Evolutionary conservation across 1,140 invertebrate genomes (phyloP), one percentile per base, ranked within the genome.

Genomic region (Drosophila baimaii): DNA sequence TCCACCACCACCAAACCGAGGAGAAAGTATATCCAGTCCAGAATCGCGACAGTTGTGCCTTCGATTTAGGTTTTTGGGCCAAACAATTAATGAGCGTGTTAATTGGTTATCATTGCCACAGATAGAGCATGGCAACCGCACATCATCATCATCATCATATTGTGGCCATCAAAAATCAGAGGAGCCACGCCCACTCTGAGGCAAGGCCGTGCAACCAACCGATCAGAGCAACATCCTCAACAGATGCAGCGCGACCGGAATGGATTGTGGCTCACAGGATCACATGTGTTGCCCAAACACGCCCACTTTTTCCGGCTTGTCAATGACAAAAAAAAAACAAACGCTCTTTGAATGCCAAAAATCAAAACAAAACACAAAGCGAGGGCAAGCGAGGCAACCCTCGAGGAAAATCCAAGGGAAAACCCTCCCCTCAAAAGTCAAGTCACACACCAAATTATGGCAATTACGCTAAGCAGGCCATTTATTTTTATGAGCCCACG

Each of bases 401-500:
- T 54, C 19, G 49, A 35, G 51, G 51, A 35, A 54, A 54, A 54
- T 54, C 31, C 51, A 35, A 23, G 51, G 51, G 51, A 54, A 54
- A 54, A 54, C 21, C 49, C 47, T 49, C 43, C 52, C 39, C 63
- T 49, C 46, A 70, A 77, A 69, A 79, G 76, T 79, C 83, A 82
- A 86, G 83, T 86, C 76, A 82, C 68, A 79, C 79, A 65, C 51
- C 51, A 88, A 88, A 88, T 88, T 88, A 88, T 86, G 83, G 83
- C 83, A 86, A 86, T 86, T 88, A 88, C 84, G 83, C 78, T 88
- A 88, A 88, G 84, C 83, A 88, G 83, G 43, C 79, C 79, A 88
- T 88, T 88, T 88, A 88, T 89, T 88, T 88, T 88, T 88, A 88
- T 88, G 83, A 88, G 83, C 84, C 83, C 83, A 86, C 79, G 82